Evolutionary conservation across 2,797 vertebrate genomes (phyloP).

Genomic region (Neoniphon sammara): DNA sequence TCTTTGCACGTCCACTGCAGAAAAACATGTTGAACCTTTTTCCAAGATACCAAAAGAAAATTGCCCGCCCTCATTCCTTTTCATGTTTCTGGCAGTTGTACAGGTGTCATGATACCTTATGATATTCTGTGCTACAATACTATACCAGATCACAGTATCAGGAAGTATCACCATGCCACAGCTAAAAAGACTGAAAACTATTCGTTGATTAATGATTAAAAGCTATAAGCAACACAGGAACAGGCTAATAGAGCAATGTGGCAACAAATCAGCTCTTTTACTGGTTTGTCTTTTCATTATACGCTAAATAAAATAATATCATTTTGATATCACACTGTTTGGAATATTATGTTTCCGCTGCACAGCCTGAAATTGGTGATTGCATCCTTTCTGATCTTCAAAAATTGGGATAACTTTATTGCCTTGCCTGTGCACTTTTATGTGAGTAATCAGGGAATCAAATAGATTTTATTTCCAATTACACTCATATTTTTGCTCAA

Average conservation of each 20-base stretch:
- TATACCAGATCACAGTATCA: neutral
- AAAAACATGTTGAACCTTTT: slow-evolving; percentile 62
- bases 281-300: slow-evolving; percentile 8
- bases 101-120: slow-evolving; percentile 30
- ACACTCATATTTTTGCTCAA: slow-evolving; percentile 26
- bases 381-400: slow-evolving; percentile 23
- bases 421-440: slow-evolving; percentile 33
- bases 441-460: slow-evolving; percentile 59
- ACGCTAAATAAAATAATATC: slow-evolving; percentile 30
- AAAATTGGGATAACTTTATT: slow-evolving; percentile 47
- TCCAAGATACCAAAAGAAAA: slow-evolving; percentile 68
- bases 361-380: slow-evolving; percentile 11
- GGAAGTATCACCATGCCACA: neutral
- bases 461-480: slow-evolving; percentile 40
- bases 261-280: neutral
- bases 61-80: slow-evolving; percentile 54
- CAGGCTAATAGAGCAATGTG: neutral
- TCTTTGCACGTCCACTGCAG: slow-evolving; percentile 56
- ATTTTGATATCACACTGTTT: slow-evolving; percentile 25
- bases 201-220: slow-evolving; percentile 5
- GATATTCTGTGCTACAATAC: slow-evolving; percentile 17
- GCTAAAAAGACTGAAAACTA: neutral
- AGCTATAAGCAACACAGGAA: neutral
- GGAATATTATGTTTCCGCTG: too few relatives aligned
- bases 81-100: slow-evolving; percentile 58